Base-by-base conservation (phyloP, 2,113 vertebrate genomes). In the Cebidichthys violaceus region DNA sequence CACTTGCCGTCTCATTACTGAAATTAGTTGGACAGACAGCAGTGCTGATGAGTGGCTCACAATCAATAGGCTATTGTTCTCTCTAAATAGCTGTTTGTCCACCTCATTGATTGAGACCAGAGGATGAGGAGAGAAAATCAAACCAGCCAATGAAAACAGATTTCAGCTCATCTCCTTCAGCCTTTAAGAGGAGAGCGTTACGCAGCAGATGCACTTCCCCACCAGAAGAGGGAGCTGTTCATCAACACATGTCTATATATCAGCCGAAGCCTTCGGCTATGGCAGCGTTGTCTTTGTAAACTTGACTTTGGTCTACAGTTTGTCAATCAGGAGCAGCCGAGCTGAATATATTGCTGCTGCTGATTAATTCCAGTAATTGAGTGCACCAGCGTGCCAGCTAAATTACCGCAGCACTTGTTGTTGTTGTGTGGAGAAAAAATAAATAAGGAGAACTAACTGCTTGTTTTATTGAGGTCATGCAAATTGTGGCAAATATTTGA, bases 171-270 rank as follows among this genome's bases (percentile, higher is more conserved):
- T 86, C 88, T 89, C 76, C 83, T 74, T 90, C 67, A 87, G 85
- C 90, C 88, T 90, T 39, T 70, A 74, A 57, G 80, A 75, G 8
- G 57, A 75, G 65, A 54, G 59, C 10, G 14, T 20, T 17, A 24
- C 7, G 0, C 15, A 54, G 52, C 29, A 87, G 77, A 65, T 79
- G 8, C 73, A 17, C 10, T 0, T 24, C 14, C 2, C 22, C 0
- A 6, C 85, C 96, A 96, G 94, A 79, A 96, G 97, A 95, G 96
- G 96, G 96, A 83, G 91, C 86, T 96, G 85, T 94, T 95, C 86
- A 79, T 93, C 93, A 94, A 94, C 89, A 84, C 70, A 92, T 75
- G 27, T 39, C 11, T 18, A n/a, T 6, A 35, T 2, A 10, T 1
- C 24, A 18, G 41, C 60, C n/a, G n/a, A 61, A 72, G 79, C 78